Percentiles rank a stretch among this genome's conserved stretches.
Conservation (phyloP, 2,797 vertebrate species). For the Centroberyx gerrardi region DNA sequence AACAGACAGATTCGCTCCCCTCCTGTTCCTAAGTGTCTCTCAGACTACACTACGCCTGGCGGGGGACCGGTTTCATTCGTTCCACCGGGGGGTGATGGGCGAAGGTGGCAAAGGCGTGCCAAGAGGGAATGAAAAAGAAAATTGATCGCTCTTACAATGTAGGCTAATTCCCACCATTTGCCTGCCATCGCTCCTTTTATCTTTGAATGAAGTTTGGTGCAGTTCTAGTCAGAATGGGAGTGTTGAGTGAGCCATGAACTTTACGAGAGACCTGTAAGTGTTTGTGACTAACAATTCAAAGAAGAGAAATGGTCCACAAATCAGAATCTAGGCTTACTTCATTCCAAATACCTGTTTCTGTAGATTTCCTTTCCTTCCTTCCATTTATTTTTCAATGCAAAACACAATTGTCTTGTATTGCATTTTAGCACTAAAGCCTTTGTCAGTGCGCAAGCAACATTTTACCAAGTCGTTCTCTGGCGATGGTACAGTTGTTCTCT, state of each 20-base stretch:
- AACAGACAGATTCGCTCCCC: not conserved
- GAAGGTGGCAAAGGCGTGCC: not conserved
- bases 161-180: too few relatives aligned
- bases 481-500: constrained; percentile 9
- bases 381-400: too few relatives aligned
- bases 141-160: too few relatives aligned
- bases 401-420: too few relatives aligned
- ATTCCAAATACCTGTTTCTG: not conserved
- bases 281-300: not conserved
- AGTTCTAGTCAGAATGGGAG: constrained; percentile 6
- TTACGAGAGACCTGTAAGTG: too few relatives aligned
- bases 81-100: not conserved
- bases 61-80: too few relatives aligned
- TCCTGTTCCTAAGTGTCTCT: not conserved
- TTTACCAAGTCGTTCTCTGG: not conserved
- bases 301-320: not conserved
- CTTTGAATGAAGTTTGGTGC: not conserved
- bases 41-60: not conserved
- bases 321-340: not conserved
- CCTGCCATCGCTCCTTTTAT: not conserved
- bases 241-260: constrained; percentile 2
- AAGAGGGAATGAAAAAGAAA: too few relatives aligned
- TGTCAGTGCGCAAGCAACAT: too few relatives aligned
- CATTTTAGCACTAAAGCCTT: too few relatives aligned
- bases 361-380: too few relatives aligned